Base-by-base conservation (phyloP, 2,797 vertebrate genomes). In the Apogon hyalosoma region DNA sequence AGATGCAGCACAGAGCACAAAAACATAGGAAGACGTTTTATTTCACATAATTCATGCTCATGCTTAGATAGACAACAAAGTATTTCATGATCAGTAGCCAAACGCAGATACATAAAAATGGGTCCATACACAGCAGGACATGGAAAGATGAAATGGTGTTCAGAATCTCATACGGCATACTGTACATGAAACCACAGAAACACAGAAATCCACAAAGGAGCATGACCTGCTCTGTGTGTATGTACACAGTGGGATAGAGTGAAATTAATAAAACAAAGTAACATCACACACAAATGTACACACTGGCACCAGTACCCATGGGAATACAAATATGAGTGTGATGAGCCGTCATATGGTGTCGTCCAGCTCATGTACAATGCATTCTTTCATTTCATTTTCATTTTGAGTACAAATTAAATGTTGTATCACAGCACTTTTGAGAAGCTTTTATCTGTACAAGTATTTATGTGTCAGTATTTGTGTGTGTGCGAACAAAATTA, bases 361-460 rank as follows among this genome's bases (percentile, higher is more conserved):
- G 43, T 73, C 58, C 62, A 77, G 76, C 80, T 28, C 46, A 40
- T 61, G 62, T 65, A 45, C 28, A 79, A 71, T 38, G 19, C 49
- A 15, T 82, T 82, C 79, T 36, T 36, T 59, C 42, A 28, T 28
- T 28, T 28, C 24, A 28, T 3, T 28, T 28, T 28, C 24, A 54
- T 86, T 85, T 78, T 63, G 71, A 68, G 69, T 80, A 64, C 70
- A 79, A 83, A 83, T 72, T 39, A 81, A 78, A 82, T 69, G 63
- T 64, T 33, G 38, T 73, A 69, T 81, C 65, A 79, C 77, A 79
- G 73, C 53, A 31, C 36, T 56, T 57, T 54, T 0, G 14, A 48
- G 16, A 15, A 45, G 61, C 71, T 82, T 86, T 79, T 79, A 80
- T 87, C 48, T 54, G 19, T 69, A 62, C 52, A 41, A 36, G 50